Conservation (phyloP, 30 jellyfish, hydroid and myxozoan genomes). For the Aurelia aurita complex sp. Pacific region DNA sequence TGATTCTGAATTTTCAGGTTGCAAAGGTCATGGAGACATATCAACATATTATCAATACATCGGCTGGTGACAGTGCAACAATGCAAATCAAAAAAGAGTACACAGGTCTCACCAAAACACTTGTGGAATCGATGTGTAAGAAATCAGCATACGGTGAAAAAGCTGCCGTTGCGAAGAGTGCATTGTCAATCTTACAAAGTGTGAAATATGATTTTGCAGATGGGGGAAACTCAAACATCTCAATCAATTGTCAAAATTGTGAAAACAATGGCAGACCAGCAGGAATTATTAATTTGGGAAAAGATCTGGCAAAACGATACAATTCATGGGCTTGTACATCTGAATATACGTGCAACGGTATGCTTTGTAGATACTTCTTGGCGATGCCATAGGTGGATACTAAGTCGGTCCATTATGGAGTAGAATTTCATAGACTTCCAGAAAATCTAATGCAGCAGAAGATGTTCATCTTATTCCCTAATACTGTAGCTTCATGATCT, state of each 20-base stretch:
- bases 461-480: too few species aligned
- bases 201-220: conserved; percentile 47
- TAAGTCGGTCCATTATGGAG: too few species aligned
- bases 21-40: conserved; percentile 45
- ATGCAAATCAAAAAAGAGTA: conserved; percentile 60
- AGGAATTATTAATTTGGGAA: conserved; percentile 33
- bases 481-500: too few species aligned
- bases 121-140: conserved; percentile 69
- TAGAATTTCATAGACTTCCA: too few species aligned
- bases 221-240: conserved; percentile 15
- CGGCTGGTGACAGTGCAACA: conserved; percentile 38
- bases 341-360: conserved; percentile 76
- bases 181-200: conserved; percentile 58
- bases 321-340: conserved; percentile 65
- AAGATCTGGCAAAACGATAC: conserved; percentile 30
- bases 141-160: conserved; percentile 59
- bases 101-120: conserved; percentile 49
- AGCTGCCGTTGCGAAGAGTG: conserved; percentile 40
- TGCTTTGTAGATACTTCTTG: background rate
- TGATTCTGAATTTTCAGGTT: conserved; percentile 34
- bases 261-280: conserved; percentile 15
- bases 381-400: too few species aligned
- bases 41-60: conserved; percentile 54
- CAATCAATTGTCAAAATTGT: conserved; percentile 38
- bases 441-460: too few species aligned